Percentiles rank a stretch among this genome's conserved stretches.
phyloP scores from a whole-genome alignment of 2,888 invertebrate species.

The Nomada flava region DNA sequence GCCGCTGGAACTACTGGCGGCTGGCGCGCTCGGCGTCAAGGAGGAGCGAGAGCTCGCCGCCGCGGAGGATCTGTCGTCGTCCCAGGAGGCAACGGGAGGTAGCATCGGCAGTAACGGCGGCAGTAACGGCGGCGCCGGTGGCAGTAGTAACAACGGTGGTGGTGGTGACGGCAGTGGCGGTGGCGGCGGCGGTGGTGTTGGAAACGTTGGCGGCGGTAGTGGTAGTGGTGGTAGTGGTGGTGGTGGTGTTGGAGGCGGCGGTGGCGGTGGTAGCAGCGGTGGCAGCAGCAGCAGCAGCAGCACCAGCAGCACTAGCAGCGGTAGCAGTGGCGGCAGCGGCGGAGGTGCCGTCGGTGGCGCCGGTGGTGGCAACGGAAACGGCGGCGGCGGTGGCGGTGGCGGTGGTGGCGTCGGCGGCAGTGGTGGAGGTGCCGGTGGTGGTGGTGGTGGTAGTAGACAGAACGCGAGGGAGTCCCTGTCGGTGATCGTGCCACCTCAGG shows the following conservation, averaged over 20 bases:
- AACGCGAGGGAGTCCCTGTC: slow-evolving; percentile 85
- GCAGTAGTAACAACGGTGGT: slow-evolving; percentile 81
- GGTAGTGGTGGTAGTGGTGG: slow-evolving; percentile 83
- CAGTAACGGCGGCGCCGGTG: slow-evolving; percentile 85
- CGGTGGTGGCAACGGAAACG: slow-evolving; percentile 70
- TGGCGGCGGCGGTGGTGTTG: slow-evolving; percentile 85
- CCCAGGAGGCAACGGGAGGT: slow-evolving; percentile 78
- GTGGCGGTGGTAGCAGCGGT: slow-evolving; percentile 21
- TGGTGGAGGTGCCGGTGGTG: slow-evolving; percentile 85
- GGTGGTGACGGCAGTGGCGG: slow-evolving; percentile 83
- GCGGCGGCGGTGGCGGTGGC: slow-evolving; percentile 47
- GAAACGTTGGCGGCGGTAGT: slow-evolving; percentile 85
- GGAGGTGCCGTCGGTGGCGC: slow-evolving; percentile 84
- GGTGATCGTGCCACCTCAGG: slow-evolving; percentile 85
- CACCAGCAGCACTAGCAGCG: slow-evolving; percentile 86
- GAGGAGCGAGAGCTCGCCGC: slow-evolving; percentile 83
- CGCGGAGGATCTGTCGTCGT: slow-evolving; percentile 82
- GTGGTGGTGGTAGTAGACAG: slow-evolving; percentile 85
- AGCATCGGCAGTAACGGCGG: slow-evolving; percentile 86
- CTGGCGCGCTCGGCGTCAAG: slow-evolving; percentile 84
- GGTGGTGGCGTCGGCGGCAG: slow-evolving; percentile 85
- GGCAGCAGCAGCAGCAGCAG: slow-evolving; percentile 78
- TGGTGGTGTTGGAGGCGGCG: slow-evolving; percentile 75
- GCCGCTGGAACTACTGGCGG: slow-evolving; percentile 83
- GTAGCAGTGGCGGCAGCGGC: slow-evolving; percentile 81